Conservation (phyloP, 2,797 vertebrate genomes). For the Microctenopoma stevenorrisi region DNA sequence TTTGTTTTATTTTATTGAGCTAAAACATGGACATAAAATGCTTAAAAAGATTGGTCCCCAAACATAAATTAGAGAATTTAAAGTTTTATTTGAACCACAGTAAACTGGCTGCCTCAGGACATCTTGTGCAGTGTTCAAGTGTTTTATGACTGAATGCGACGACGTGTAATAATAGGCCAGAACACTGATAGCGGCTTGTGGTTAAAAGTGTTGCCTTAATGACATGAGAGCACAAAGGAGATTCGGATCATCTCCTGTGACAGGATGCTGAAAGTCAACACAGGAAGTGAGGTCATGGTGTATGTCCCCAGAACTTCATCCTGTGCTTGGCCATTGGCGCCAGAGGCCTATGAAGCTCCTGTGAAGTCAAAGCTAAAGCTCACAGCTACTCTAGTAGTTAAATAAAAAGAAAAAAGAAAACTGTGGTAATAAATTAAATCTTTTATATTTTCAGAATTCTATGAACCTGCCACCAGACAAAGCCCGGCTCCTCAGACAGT, state of each 20-base stretch:
- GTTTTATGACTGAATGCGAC: slow-evolving; percentile 55
- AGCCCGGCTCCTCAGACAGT: slow-evolving; percentile 93
- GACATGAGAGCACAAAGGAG: slow-evolving; percentile 47
- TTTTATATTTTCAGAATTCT: slow-evolving; percentile 86
- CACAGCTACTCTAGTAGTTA: slow-evolving; percentile 19
- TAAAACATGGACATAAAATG: slow-evolving; percentile 43
- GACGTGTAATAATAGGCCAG: slow-evolving; percentile 33
- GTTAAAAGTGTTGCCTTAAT: slow-evolving; percentile 28
- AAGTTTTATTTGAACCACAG: slow-evolving; percentile 58
- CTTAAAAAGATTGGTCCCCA: slow-evolving; percentile 32
- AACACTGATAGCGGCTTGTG: slow-evolving; percentile 36
- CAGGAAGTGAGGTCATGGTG: slow-evolving; percentile 82
- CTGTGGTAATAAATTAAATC: slow-evolving; percentile 20
- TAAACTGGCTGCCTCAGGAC: slow-evolving; percentile 43
- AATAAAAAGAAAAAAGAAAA: slow-evolving; percentile 3
- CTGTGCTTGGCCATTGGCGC: slow-evolving; percentile 41
- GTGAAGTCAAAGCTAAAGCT: slow-evolving; percentile 16
- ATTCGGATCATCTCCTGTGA: slow-evolving; percentile 65
- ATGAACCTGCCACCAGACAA: slow-evolving; percentile 96
- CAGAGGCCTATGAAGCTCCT: slow-evolving; percentile 29
- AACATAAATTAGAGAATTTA: slow-evolving; percentile 61
- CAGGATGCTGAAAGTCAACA: slow-evolving; percentile 77
- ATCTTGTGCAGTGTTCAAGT: slow-evolving; percentile 42
- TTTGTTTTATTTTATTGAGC: slow-evolving; percentile 24
- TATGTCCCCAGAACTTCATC: slow-evolving; percentile 41